Percentiles rank a stretch among this genome's conserved stretches.
These are phyloP conservation scores for Cephus pulcher DNA, from an alignment of 2,888 invertebrate species.

Conservation along the genomic window DNA sequence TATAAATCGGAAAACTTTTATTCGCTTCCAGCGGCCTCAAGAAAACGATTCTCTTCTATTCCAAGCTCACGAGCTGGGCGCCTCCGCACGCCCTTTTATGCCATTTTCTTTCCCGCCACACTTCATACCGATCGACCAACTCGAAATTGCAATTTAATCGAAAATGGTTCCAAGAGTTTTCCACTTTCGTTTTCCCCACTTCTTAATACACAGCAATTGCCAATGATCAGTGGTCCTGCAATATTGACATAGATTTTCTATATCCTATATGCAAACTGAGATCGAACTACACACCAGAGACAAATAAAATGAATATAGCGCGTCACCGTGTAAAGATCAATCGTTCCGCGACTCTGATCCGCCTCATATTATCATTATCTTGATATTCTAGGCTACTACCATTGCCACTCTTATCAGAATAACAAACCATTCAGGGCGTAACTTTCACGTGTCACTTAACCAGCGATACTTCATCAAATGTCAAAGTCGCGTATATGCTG, in stretches of 20 bases:
- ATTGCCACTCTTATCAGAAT: not conserved
- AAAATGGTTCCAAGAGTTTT: not conserved
- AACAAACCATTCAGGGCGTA: not conserved
- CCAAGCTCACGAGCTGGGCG: not conserved
- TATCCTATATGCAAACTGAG: not conserved
- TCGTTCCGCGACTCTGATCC: not conserved
- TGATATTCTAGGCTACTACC: not conserved
- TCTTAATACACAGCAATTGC: not conserved
- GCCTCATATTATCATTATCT: not conserved
- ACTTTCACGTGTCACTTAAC: not conserved
- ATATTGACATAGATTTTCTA: not conserved
- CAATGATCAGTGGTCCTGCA: not conserved
- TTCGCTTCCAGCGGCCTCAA: slow-evolving; percentile 36
- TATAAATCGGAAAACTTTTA: slow-evolving; percentile 51
- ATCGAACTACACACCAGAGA: not conserved
- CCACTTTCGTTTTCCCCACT: not conserved
- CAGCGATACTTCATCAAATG: not conserved
- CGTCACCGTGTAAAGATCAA: not conserved
- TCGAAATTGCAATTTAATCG: not conserved
- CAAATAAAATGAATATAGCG: not conserved
- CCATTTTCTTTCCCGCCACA: not conserved
- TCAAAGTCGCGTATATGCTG: not conserved
- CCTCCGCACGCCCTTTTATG: not conserved
- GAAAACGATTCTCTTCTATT: not conserved
- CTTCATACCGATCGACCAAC: not conserved